Evolutionary conservation across 1,140 invertebrate genomes (phyloP).

Genomic region (Euwallacea similis): DNA sequence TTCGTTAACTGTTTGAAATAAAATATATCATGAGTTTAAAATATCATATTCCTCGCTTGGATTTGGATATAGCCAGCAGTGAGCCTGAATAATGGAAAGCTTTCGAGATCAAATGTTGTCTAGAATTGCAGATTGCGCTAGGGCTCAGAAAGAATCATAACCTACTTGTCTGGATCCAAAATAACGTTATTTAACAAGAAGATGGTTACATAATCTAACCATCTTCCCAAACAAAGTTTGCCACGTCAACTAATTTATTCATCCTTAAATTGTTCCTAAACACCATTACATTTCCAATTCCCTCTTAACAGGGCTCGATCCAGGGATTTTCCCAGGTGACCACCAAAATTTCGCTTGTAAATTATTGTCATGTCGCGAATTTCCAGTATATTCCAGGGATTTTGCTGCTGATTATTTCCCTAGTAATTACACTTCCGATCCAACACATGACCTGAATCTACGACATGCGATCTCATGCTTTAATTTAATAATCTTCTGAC

Average conservation of each 20-base stretch:
- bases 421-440: slow-evolving; percentile 7
- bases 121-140: too few relatives aligned
- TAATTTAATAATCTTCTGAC: slow-evolving; percentile 10
- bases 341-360: neutral
- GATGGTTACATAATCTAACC: too few relatives aligned
- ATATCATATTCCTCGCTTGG: too few relatives aligned
- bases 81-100: too few relatives aligned
- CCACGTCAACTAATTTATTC: neutral
- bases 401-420: neutral
- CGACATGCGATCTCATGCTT: slow-evolving; percentile 9
- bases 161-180: too few relatives aligned
- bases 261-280: neutral
- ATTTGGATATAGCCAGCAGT: too few relatives aligned
- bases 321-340: neutral
- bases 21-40: too few relatives aligned
- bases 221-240: too few relatives aligned
- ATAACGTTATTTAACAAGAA: too few relatives aligned
- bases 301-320: slow-evolving; percentile 10
- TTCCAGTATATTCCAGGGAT: neutral
- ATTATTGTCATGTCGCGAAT: slow-evolving; percentile 12
- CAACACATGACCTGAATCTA: slow-evolving; percentile 2
- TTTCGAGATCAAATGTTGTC: too few relatives aligned
- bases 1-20: too few relatives aligned
- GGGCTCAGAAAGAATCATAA: too few relatives aligned
- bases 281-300: slow-evolving; percentile 8